Evolutionary conservation across 1,140 invertebrate species (phyloP), one percentile per base, ranked within the genome.

Genomic region (Cotesia glomerata): DNA sequence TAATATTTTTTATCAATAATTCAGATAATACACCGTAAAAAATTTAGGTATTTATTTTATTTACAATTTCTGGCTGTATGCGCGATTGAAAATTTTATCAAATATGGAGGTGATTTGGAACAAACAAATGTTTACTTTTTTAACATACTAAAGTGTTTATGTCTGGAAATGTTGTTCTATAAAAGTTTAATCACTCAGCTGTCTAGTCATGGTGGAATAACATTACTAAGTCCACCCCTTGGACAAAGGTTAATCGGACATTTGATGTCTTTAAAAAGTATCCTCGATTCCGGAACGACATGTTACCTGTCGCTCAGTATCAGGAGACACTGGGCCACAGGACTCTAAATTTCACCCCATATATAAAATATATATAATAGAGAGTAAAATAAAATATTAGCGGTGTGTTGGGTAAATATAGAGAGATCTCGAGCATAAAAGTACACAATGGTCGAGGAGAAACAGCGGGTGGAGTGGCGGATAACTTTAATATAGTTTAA

Each of bases 211-310:
- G 39, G 14, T 54, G 45, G 51, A 13, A 39, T 54, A n/a, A n/a
- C 49, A 67, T 64, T n/a, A 67, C 18, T 32, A 54, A 52, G 49
- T 52, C 13, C 51, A 45, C 39, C 39, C 39, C 26, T 26, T 67
- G 26, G 9, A 67, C 65, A 67, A 54, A 67, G 65, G 65, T 67
- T 54, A 67, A 67, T 67, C 65, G 65, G 65, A 67, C 51, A 49
- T 67, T 54, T 67, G 65, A 67, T 67, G 52, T 67, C 65, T 67
- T n/a, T 18, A 67, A 67, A 67, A 67, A 67, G 16, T 67, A 18
- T 67, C 65, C 32, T 16, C 45, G 51, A 54, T 67, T 67, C 7
- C 32, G 65, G 49, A 54, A 67, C 51, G 65, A 54, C 65, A 67
- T 67, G 65, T 67, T 39, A 26, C 51, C 63, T 65, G 63, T 65